Base-by-base conservation (phyloP, 2,113 vertebrate genomes). In the Dunckerocampus dactyliophorus region DNA sequence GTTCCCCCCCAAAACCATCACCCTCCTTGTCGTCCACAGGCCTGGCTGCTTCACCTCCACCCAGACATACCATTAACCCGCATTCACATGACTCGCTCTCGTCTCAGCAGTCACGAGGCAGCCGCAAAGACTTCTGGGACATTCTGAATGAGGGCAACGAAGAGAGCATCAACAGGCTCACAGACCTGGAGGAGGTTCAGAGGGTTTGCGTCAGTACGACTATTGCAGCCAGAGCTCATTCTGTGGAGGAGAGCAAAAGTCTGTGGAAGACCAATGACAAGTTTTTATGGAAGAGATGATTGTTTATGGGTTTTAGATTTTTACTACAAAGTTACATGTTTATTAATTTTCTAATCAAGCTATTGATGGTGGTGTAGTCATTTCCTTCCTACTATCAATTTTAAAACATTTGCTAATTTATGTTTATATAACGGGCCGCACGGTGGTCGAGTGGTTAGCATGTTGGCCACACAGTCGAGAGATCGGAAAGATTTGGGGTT, bases 241-340 rank as follows among this genome's bases (percentile, higher is more conserved):
- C 51, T 28, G 74, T 66, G 50, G 77, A 83, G 7, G 83, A 63
- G 3, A 82, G 71, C 31, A 82, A 85, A 65, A 77, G 73, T 74
- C 91, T 98, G 19, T 98, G 96, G 96, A 95, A 93, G 84, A 91
- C 90, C 39, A 99, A 99, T 47, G 93, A 97, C 11, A 94, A 92
- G 39, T 99, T 98, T 83, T 67, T 99, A 2, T 99, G 96, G 96
- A 96, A 92, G 82, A 92, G 90, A 74, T 86, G 22, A 82, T 37
- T 49, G n/a, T 6, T 31, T 22, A 12, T 8, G 47, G 3, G 45
- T 57, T 34, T 34, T 34, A 3, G 0, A 2, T 8, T 59, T 48
- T 61, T 21, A 28, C 15, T 49, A 52, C 24, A 13, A 2, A 9
- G 2, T 59, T 28, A 28, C 24, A 28, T 5, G 24, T 28, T 28